Base-by-base conservation (phyloP, 2,113 vertebrate genomes). In the Nyctereutes procyonoides region DNA sequence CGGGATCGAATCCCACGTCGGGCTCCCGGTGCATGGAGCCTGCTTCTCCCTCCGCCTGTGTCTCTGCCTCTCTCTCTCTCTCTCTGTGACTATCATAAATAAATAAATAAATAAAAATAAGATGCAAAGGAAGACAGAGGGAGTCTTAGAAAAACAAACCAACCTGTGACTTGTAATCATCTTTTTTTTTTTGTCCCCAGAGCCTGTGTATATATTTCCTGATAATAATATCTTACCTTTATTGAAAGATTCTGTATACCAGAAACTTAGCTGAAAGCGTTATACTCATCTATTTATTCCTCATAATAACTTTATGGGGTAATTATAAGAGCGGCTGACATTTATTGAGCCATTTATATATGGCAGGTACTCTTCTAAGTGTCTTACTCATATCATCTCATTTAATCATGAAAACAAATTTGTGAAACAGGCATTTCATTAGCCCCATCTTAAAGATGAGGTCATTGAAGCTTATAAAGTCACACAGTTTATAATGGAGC, bases 241-340 rank as follows among this genome's bases (percentile, higher is more conserved):
- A 73, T 20, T 69, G 65, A 77, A 94, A 24, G 13, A 88, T 85
- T 69, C n/a, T 88, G 20, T 94, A 12, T 38, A 9, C n/a, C 20
- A 90, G 7, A 1, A 84, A 62, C 22, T 87, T 79, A 65, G 19
- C 19, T 71, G 14, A 84, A 73, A 87, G 4, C 5, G 81, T 84
- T 71, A 77, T 38, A n/a, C 35, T 32, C 26, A 93, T 96, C 38
- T 87, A 35, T 56, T 92, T 92, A 87, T 79, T 92, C 38, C 8
- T 93, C 24, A 19, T 76, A 73, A 73, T 24, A 77, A 26, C 5
- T 11, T 73, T 93, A 73, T 38, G 30, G 12, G 38, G 20, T 58
- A 90, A 74, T 88, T 91, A 35, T 92, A 91, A 93, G 67, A 89
- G n/a, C n/a, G 12, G 26, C 20, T 94, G 55, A 48, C 48, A 90